Conservation (phyloP, 2,888 invertebrate species). For the Spodoptera picta region DNA sequence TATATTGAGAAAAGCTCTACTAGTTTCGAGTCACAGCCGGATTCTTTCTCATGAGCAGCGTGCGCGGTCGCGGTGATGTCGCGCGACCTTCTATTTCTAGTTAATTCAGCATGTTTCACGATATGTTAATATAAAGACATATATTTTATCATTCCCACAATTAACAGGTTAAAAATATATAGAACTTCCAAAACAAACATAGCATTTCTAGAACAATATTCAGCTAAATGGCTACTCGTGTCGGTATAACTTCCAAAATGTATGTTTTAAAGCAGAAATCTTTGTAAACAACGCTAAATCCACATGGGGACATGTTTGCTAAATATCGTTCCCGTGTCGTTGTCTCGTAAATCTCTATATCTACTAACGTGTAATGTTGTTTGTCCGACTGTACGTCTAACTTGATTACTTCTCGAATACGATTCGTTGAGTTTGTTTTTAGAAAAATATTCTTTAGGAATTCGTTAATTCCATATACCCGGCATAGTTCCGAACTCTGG, state of each 20-base stretch:
- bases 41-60: no score
- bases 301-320: conserved; percentile 48
- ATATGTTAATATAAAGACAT: no score
- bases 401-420: conserved; percentile 45
- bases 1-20: no score
- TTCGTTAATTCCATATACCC: no score
- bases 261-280: conserved; percentile 57
- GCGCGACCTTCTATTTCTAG: no score
- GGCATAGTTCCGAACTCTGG: no score
- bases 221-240: conserved; percentile 11
- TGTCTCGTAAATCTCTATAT: conserved; percentile 76
- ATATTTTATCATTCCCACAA: no score
- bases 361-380: conserved; percentile 65
- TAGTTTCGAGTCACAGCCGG: no score
- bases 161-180: no score
- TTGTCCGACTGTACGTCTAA: conserved; percentile 66
- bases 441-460: neutral
- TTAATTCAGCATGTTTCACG: no score
- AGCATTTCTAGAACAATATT: neutral
- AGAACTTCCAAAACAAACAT: no score
- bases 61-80: no score
- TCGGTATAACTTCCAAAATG: conserved; percentile 44
- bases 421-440: conserved; percentile 12
- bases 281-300: conserved; percentile 57
- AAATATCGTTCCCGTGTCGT: conserved; percentile 73